Conservation (phyloP, 2,113 vertebrate species). For the Stegostoma tigrinum region DNA sequence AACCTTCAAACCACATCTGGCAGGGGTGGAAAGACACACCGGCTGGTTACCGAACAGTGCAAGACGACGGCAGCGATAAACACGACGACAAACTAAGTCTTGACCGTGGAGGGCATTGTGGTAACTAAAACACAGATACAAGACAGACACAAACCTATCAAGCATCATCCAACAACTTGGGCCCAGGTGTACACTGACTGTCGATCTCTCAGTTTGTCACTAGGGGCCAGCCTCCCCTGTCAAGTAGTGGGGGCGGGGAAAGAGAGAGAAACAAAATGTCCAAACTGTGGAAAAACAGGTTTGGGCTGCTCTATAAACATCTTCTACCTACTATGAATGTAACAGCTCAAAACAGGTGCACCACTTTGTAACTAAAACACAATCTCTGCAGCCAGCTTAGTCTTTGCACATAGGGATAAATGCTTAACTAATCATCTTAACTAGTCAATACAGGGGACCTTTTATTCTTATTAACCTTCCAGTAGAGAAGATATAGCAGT, state of each 20-base stretch:
- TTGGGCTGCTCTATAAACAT: neutral
- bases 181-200: constrained; percentile 8
- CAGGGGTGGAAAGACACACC: neutral
- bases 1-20: neutral
- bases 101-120: neutral
- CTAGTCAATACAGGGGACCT: no score
- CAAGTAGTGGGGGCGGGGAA: neutral
- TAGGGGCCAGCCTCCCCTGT: constrained; percentile 27
- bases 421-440: neutral
- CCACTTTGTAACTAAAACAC: neutral
- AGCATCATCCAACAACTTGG: constrained; percentile 32
- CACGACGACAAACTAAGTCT: neutral
- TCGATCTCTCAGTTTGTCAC: constrained; percentile 1
- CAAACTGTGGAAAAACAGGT: constrained; percentile 25
- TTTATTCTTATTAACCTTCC: no score
- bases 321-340: neutral
- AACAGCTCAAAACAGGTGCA: neutral
- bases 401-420: neutral
- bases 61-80: neutral
- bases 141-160: neutral
- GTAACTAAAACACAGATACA: neutral
- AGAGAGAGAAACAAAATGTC: neutral
- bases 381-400: neutral
- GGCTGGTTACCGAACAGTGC: neutral
- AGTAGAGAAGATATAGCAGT: neutral